These are phyloP conservation scores for Chaenogobius annularis DNA, from an alignment of 2,113 vertebrate species.

Conservation along the genomic window DNA sequence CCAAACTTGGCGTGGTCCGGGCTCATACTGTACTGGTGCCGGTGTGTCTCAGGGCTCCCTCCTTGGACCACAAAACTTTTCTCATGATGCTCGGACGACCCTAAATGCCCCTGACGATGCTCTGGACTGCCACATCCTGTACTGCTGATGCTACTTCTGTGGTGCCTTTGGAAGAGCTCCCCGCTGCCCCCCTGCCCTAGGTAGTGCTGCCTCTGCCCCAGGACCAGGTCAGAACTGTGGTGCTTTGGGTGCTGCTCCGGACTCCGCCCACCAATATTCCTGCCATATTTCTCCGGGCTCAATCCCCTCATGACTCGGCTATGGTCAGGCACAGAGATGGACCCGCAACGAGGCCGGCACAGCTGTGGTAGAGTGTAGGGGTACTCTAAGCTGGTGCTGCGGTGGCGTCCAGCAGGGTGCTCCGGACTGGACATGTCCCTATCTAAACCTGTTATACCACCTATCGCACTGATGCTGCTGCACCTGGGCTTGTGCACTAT, in stretches of 20 bases:
- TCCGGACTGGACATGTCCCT: constrained; percentile 82
- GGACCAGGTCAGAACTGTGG: constrained; percentile 68
- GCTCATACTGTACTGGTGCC: constrained; percentile 87
- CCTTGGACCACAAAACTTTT: constrained; percentile 77
- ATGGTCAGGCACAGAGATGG: constrained; percentile 84
- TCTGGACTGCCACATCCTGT: constrained; percentile 85
- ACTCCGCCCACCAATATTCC: constrained; percentile 67
- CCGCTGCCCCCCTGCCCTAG: constrained; percentile 83
- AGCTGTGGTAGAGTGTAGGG: constrained; percentile 74
- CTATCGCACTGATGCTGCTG: constrained; percentile 69
- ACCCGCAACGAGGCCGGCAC: constrained; percentile 77
- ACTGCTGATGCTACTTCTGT: constrained; percentile 78
- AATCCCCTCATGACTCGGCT: constrained; percentile 84
- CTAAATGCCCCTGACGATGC: constrained; percentile 82
- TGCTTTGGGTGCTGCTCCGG: constrained; percentile 86
- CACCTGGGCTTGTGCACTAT: constrained; percentile 84
- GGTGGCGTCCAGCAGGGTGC: constrained; percentile 78
- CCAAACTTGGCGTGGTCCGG: constrained; percentile 83
- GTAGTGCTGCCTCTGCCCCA: constrained; percentile 74
- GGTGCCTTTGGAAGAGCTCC: constrained; percentile 90
- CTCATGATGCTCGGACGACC: constrained; percentile 86
- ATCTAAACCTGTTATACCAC: constrained; percentile 43
- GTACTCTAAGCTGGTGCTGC: constrained; percentile 90
- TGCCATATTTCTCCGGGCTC: constrained; percentile 81
- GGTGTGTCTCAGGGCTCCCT: constrained; percentile 89